Evolutionary conservation across 2,113 vertebrate genomes (phyloP), one percentile per base, ranked within the genome.

Genomic region (Salvelinus namaycush): DNA sequence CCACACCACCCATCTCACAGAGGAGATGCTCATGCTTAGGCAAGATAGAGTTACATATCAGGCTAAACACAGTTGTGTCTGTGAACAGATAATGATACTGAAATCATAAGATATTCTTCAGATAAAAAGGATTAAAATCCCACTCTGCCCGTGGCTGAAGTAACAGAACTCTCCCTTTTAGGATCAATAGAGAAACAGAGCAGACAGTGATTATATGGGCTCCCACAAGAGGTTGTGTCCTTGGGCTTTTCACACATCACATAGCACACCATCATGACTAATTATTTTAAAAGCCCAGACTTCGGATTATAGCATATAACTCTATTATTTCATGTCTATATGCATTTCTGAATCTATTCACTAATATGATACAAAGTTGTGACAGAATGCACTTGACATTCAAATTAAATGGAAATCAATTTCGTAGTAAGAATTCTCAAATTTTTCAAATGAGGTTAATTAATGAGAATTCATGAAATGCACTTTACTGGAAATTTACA

Each of bases 141-240:
- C 34, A 74, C 39, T 81, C 76, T 80, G 79, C 71, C 72, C 72
- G 66, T 73, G 74, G 81, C 76, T 69, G 34, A 68, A 84, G 72
- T 69, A 78, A 22, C 75, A 68, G 75, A 62, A 22, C n/a, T 68
- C 48, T 82, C 77, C 27, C 62, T 49, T 82, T 76, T 79, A 18
- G 81, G 81, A 84, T 79, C 80, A 87, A 84, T 70, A 49, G 69
- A 73, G 74, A 73, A 79, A 79, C 66, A 72, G 73, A 78, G 75
- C 76, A 80, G 34, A 75, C 66, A 26, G 79, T 87, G 83, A 87
- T 88, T 83, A 78, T 68, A 29, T 76, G 65, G 76, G 66, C 68
- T 86, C 84, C 77, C 83, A 70, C 75, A 62, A 66, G 77, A 83
- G 59, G 39, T 34, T 57, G 75, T 80, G 83, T 88, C 85, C 80